Evolutionary conservation across 2,888 invertebrate genomes (phyloP), one percentile per base, ranked within the genome.

Genomic region (Trichacis sp.): DNA sequence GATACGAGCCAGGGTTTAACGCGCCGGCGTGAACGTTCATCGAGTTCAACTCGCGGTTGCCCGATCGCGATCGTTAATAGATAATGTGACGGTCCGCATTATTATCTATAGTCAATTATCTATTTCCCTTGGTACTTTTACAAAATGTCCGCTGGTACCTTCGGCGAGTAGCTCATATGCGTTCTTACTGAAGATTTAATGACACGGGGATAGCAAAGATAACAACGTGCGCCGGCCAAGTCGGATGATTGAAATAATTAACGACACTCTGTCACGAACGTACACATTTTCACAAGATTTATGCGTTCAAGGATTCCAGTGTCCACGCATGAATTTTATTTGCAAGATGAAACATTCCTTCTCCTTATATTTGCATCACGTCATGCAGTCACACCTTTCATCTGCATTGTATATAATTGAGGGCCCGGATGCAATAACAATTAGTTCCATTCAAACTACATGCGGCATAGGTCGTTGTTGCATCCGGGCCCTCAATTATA

Each of bases 61-160:
- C 61, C 59, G 68, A 75, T 74, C 74, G 73, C 65, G 76, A 75
- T 77, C 71, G 67, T 67, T 73, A 70, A 65, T 64, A 68, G 73
- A 73, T 70, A 69, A 72, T 69, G 63, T 69, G 71, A 64, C 72
- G 70, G 42, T 72, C 68, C 64, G 64, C 70, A 73, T 72, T 72
- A 72, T 75, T 75, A 75, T 72, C 73, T 63, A 55, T 64, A 61
- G 51, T 19, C 51, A 52, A 61, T 56, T 17, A 73, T 73, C 69
- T 68, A 20, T 67, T 72, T 69, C 64, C 51, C 57, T 56, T 19
- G 9, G 17, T 29, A 17, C 12, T 19, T 20, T 33, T 43, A 33
- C 12, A 54, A 54, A 47, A 50, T 17, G 42, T 47, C 50, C 58
- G 58, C 45, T 46, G 45, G 45, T 45, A 24, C 30, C 17, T 24